Evolutionary conservation across 2,113 vertebrate species (phyloP), one percentile per base, ranked within the genome.

Genomic region (Pantherophis guttatus): DNA sequence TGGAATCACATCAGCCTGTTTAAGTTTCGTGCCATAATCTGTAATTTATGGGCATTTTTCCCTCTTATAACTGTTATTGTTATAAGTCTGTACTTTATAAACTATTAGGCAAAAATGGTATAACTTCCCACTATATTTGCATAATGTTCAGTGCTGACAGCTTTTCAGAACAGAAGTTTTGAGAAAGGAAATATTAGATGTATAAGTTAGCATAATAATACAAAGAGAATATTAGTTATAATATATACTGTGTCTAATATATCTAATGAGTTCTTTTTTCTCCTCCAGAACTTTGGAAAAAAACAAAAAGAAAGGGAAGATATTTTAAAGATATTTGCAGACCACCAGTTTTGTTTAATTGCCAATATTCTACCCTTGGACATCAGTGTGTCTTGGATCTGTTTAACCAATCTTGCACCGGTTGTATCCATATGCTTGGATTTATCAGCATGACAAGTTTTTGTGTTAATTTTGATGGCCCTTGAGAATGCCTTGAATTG

Each of bases 231-330:
- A 70, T 70, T 70, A 23, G 26, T 62, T 70, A 70, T 70, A 70
- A n/a, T n/a, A 70, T 70, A 70, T 70, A n/a, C 29, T 70, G 29
- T 70, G 29, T 70, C 29, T 70, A n/a, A 33, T 70, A 70, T 70
- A 29, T 33, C 65, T 70, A 13, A 70, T n/a, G 13, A 70, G 29
- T 33, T 94, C 50, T 26, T 93, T 93, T 94, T 94, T 52, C 96
- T 29, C 17, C 90, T 96, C 90, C 96, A 99, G 99, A 97, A 99
- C 99, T 97, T 98, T 99, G 98, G 99, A 99, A 98, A 99, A 99
- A 98, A 99, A 99, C 97, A 99, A 99, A 98, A 99, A 99, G 98
- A 99, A 99, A 98, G 99, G 99, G 97, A 99, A 99, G 98, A 99
- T 99, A 98, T 99, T 99, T 98, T 99, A 99, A 98, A 96, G 93